These are phyloP conservation scores for Illadopsis cleaveri DNA, from an alignment of 2,113 vertebrate species.

Conservation along the genomic window DNA sequence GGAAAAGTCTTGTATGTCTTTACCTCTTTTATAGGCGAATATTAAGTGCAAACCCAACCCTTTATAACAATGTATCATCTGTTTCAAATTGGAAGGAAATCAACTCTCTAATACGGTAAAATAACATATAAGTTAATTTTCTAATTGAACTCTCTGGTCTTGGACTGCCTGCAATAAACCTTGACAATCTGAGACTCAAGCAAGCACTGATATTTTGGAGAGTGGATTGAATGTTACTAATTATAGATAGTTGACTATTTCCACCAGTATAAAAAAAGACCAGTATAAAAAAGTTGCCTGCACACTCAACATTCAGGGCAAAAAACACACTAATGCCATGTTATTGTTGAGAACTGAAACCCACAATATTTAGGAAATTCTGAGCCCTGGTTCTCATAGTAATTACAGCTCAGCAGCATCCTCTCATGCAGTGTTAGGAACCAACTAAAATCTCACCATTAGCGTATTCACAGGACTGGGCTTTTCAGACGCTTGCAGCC, in stretches of 20 bases:
- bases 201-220: constrained; percentile 7
- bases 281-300: not conserved
- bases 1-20: constrained; percentile 69
- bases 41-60: constrained; percentile 70
- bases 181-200: constrained; percentile 34
- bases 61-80: constrained; percentile 73
- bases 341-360: not conserved
- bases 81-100: constrained; percentile 75
- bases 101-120: constrained; percentile 74
- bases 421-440: not conserved
- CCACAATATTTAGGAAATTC: not conserved
- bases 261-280: not conserved
- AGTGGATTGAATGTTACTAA: constrained; percentile 10
- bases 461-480: not conserved
- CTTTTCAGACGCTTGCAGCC: not conserved
- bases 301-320: not conserved
- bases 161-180: constrained; percentile 51
- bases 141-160: constrained; percentile 74
- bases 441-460: not conserved
- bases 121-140: constrained; percentile 63
- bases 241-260: constrained; percentile 17
- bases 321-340: not conserved
- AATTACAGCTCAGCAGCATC: not conserved
- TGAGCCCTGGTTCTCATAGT: not conserved
- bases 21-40: constrained; percentile 67